These are phyloP conservation scores for Atractosteus spatula DNA, from an alignment of 2,113 vertebrate species.

Conservation along the genomic window DNA sequence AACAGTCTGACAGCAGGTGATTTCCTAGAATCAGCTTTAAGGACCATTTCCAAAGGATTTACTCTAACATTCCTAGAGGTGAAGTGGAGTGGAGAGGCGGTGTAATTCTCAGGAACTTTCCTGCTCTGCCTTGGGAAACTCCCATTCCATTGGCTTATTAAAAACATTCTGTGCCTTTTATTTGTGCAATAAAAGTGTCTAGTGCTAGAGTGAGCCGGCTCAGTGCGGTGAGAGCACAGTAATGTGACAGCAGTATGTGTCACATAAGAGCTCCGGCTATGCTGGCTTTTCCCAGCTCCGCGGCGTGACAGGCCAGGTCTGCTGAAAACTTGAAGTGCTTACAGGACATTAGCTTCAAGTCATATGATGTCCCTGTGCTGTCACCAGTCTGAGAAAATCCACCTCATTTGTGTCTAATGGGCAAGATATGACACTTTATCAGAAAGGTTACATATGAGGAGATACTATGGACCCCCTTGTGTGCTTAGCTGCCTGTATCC, in stretches of 20 bases:
- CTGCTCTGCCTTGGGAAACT: neutral
- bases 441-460: no score
- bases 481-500: no score
- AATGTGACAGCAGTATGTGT: neutral
- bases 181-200: neutral
- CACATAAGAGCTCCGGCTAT: neutral
- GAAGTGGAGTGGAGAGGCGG: neutral
- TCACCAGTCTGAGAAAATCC: neutral
- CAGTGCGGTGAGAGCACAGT: neutral
- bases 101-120: no score
- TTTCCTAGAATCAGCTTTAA: neutral
- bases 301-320: neutral
- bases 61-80: neutral
- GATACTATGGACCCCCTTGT: no score
- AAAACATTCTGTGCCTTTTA: slow-evolving; percentile 14
- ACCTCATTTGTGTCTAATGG: neutral
- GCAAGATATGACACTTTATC: neutral
- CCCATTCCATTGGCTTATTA: neutral
- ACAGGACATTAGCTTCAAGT: slow-evolving; percentile 10
- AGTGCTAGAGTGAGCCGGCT: neutral
- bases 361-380: slow-evolving; percentile 16
- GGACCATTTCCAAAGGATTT: neutral
- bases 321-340: slow-evolving; percentile 24
- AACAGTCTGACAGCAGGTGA: no score
- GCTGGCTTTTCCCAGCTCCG: neutral